Evolutionary conservation across 2,113 vertebrate species (phyloP), one percentile per base, ranked within the genome.

Genomic region (Polypterus senegalus): DNA sequence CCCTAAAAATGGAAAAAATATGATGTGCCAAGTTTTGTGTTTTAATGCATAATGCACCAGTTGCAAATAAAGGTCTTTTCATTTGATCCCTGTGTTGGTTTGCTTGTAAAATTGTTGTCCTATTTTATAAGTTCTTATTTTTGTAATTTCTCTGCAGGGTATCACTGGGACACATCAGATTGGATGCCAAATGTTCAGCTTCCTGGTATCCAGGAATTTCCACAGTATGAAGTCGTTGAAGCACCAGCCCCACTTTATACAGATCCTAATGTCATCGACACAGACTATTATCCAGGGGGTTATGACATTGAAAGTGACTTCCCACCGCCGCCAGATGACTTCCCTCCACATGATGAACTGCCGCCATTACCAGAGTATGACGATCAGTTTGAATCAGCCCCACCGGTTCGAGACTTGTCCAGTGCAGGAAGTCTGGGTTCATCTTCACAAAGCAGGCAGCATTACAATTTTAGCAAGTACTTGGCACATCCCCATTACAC

Each of bases 121-220:
- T 11, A 27, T 27, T 27, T 27, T 27, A 1, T 27, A 27, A 27
- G 27, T 27, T 27, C 27, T 27, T 9, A 6, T 62, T 48, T 62
- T 4, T 60, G 46, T 51, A 11, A 47, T 49, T 54, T 45, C 4
- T 67, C 58, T 57, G 46, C 74, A 98, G 96, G 92, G 78, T 98
- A 98, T 75, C 96, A 98, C 83, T 99, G 96, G 96, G 96, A 99
- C 83, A 99, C 96, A 47, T 99, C 96, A 73, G 96, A 99, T 73
- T 99, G 96, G 96, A 97, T 99, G 96, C 95, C 96, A 46, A 89
- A 82, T 48, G 90, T 92, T 78, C 93, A 97, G 71, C 83, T 99
- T 82, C 94, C 94, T 72, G 96, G 92, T 82, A 99, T 99, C 77
- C 90, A 99, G 71, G 96, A 99, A 74, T 95, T 91, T 73, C 94